phyloP scores from a whole-genome alignment of 2,888 invertebrate genomes.

The Amiota mariae region DNA sequence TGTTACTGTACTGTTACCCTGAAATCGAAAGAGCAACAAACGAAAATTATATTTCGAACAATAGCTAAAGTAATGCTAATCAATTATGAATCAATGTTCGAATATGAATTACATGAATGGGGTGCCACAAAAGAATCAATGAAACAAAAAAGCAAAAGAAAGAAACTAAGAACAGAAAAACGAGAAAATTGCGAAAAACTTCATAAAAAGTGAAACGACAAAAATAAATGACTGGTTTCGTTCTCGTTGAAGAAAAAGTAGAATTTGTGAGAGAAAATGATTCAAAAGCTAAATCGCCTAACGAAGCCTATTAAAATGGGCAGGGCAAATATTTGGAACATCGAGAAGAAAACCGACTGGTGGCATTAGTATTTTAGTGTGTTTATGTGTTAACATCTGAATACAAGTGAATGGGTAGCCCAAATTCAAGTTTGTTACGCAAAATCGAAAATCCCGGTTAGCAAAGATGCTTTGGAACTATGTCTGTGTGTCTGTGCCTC shows the following conservation, averaged over 20 bases:
- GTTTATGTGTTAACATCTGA: too few relatives aligned
- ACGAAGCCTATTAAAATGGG: too few relatives aligned
- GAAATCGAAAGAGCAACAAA: not conserved
- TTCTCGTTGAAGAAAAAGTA: slow-evolving; percentile 3
- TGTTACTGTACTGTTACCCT: too few relatives aligned
- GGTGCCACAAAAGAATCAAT: slow-evolving; percentile 2
- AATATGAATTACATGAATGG: slow-evolving; percentile 38
- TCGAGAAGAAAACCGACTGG: too few relatives aligned
- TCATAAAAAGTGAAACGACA: not conserved
- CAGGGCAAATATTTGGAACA: too few relatives aligned
- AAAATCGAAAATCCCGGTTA: not conserved
- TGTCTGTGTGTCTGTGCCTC: too few relatives aligned
- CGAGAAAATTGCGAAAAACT: not conserved
- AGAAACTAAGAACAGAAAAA: not conserved
- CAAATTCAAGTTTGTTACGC: not conserved
- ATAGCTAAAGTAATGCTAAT: slow-evolving; percentile 65
- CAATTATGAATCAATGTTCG: slow-evolving; percentile 63
- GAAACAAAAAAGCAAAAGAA: not conserved
- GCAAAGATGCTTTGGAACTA: too few relatives aligned
- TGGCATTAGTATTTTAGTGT: too few relatives aligned
- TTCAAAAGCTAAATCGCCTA: not conserved
- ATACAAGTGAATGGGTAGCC: too few relatives aligned
- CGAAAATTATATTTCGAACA: slow-evolving; percentile 50
- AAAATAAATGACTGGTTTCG: not conserved
- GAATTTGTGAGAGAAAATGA: slow-evolving; percentile 21